These are phyloP conservation scores for Homarus gammarus DNA, from an alignment of 2,888 invertebrate species.

Conservation along the genomic window DNA sequence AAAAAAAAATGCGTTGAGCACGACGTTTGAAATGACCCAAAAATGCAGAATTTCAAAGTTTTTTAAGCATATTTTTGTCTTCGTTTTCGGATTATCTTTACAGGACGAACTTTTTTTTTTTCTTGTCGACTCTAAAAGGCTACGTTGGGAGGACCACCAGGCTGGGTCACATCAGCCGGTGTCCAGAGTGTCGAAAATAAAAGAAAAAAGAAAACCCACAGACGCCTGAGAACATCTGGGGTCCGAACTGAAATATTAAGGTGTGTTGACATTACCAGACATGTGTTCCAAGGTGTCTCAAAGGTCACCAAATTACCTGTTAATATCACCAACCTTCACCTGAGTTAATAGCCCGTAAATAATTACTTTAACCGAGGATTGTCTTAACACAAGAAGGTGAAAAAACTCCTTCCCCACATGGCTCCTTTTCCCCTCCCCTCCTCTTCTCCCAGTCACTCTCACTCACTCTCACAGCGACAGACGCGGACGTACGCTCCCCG, in stretches of 20 bases:
- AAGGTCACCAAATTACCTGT: background rate
- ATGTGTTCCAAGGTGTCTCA: background rate
- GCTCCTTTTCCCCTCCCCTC: background rate
- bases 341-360: too few species aligned
- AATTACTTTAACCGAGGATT: background rate
- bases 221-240: background rate
- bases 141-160: too few species aligned
- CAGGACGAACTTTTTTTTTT: too few species aligned
- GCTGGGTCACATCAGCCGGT: too few species aligned
- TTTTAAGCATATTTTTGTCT: too few species aligned
- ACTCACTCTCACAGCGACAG: conserved; percentile 44
- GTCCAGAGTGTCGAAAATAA: too few species aligned
- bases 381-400: background rate
- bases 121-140: too few species aligned
- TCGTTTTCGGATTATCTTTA: too few species aligned
- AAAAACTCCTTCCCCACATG: background rate
- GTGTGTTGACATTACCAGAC: background rate
- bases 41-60: too few species aligned
- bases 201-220: too few species aligned
- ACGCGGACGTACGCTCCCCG: conserved; percentile 43
- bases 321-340: background rate
- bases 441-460: conserved; percentile 11
- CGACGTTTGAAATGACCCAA: too few species aligned
- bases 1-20: too few species aligned
- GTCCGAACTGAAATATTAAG: background rate